phyloP scores from a whole-genome alignment of 1,140 invertebrate genomes.

The Parasteatoda tepidariorum region DNA sequence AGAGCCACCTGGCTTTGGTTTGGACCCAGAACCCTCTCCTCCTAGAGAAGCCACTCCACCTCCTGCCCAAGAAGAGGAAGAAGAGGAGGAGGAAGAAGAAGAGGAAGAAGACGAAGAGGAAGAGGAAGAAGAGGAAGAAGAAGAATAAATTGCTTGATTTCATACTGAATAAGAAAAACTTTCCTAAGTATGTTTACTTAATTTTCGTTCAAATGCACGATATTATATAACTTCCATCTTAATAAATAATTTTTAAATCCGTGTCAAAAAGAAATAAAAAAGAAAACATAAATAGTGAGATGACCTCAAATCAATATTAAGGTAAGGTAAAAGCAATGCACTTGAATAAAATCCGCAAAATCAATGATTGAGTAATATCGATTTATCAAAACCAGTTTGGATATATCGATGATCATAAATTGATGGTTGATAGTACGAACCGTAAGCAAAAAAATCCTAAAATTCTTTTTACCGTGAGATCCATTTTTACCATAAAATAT shows the following conservation, averaged over 20 bases:
- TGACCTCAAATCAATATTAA: too few relatives aligned
- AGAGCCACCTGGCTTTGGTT: conserved; percentile 61
- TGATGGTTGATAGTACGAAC: too few relatives aligned
- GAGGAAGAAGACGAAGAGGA: conserved; percentile 60
- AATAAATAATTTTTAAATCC: background rate
- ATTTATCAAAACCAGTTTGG: too few relatives aligned
- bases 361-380: background rate
- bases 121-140: conserved; percentile 47
- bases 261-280: background rate
- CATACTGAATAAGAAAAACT: background rate
- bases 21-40: conserved; percentile 70
- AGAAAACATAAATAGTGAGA: background rate
- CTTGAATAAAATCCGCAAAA: background rate
- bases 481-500: too few relatives aligned
- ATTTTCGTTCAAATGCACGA: background rate
- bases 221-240: background rate
- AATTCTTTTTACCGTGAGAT: too few relatives aligned
- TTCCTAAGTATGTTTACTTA: background rate
- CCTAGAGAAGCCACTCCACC: conserved; percentile 21
- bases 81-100: conserved; percentile 63
- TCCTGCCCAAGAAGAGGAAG: conserved; percentile 61
- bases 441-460: too few relatives aligned
- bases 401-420: too few relatives aligned
- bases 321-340: background rate
- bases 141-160: background rate